phyloP scores from a whole-genome alignment of 2,113 vertebrate genomes.

The Alosa alosa region DNA sequence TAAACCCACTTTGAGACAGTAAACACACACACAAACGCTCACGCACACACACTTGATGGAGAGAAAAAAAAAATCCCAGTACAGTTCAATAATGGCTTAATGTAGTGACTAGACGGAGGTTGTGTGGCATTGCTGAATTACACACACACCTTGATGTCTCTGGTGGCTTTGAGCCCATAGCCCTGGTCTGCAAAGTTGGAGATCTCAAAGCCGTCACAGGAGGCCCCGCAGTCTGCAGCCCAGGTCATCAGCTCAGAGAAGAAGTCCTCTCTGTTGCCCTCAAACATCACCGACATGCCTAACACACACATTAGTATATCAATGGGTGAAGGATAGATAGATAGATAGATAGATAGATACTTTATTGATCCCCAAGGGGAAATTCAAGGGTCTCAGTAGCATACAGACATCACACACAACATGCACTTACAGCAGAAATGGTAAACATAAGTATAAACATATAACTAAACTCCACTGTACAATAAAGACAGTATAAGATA shows the following conservation, averaged over 20 bases:
- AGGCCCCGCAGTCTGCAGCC: constrained; percentile 86
- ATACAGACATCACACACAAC: no score
- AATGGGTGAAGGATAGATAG: no score
- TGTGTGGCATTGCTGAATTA: background rate
- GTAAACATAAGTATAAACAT: no score
- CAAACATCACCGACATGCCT: constrained; percentile 90
- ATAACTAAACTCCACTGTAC: no score
- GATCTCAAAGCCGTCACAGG: constrained; percentile 87
- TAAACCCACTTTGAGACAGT: background rate
- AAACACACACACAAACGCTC: background rate
- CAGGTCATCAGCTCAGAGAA: constrained; percentile 88
- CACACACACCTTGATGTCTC: constrained; percentile 86
- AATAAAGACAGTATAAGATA: no score
- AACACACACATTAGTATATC: background rate
- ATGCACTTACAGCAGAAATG: no score
- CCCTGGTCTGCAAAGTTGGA: constrained; percentile 86
- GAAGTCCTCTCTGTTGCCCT: constrained; percentile 89
- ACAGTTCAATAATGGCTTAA: background rate
- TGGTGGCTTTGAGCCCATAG: constrained; percentile 87
- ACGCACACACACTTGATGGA: no score
- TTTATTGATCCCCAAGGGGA: no score
- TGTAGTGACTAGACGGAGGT: background rate
- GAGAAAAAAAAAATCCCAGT: background rate
- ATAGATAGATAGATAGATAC: no score
- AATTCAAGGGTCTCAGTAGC: no score